Evolutionary conservation across 2,797 vertebrate species (phyloP).

Genomic region (Etheostoma perlongum): DNA sequence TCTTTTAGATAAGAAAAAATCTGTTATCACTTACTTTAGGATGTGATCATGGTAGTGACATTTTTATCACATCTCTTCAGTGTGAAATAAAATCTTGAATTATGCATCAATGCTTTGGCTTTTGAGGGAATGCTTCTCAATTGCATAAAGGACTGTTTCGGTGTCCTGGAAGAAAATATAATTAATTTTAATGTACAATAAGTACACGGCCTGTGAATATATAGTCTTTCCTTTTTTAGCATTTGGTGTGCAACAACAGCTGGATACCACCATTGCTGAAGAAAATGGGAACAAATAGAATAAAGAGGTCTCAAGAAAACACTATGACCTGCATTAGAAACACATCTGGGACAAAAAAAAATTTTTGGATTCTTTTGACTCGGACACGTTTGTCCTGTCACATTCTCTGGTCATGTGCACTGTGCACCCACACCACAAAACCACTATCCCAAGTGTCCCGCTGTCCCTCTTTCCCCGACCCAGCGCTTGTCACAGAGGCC

Average conservation of each 20-base stretch:
- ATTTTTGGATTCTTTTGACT: slow-evolving; percentile 41
- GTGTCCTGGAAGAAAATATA: not conserved
- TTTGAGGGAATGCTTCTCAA: slow-evolving; percentile 5
- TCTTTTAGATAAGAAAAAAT: slow-evolving; percentile 9
- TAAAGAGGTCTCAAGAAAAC: not conserved
- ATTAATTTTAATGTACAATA: not conserved
- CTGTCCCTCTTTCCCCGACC: slow-evolving; percentile 59
- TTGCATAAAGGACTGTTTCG: not conserved
- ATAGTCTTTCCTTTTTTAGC: not conserved
- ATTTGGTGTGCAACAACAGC: slow-evolving; percentile 2
- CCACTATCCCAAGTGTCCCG: slow-evolving; percentile 58
- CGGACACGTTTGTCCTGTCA: slow-evolving; percentile 65
- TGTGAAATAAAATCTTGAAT: not conserved
- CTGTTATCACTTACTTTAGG: not conserved
- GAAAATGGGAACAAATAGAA: not conserved
- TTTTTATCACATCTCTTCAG: not conserved
- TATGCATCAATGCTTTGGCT: not conserved
- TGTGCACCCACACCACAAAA: slow-evolving; percentile 70
- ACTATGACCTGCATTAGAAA: not conserved
- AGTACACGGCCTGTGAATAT: not conserved
- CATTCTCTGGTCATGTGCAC: slow-evolving; percentile 67
- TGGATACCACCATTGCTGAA: not conserved
- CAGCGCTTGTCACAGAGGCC: slow-evolving; percentile 71
- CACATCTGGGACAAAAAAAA: slow-evolving; percentile 4
- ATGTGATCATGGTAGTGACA: not conserved